Evolutionary conservation across 2,113 vertebrate genomes (phyloP).

Genomic region (Petrocephalus zakoni): DNA sequence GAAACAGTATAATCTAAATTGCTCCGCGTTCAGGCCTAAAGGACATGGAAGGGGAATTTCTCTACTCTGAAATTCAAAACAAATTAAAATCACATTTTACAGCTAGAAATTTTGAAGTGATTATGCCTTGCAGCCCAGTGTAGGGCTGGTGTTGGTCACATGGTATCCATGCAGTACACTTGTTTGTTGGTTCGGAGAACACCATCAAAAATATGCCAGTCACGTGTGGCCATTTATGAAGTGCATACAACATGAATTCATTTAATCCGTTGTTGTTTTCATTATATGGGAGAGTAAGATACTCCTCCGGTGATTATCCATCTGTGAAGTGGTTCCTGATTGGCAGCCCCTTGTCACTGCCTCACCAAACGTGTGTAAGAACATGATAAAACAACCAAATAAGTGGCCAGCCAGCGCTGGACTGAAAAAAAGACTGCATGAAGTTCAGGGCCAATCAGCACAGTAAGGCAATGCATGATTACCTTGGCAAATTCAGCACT

Average conservation of each 20-base stretch:
- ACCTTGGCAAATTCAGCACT: not conserved
- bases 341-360: not conserved
- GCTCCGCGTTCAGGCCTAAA: not conserved
- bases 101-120: too few relatives aligned
- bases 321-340: not conserved
- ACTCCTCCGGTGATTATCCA: not conserved
- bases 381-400: not conserved
- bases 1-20: not conserved
- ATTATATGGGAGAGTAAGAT: not conserved
- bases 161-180: not conserved
- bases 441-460: not conserved
- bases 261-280: not conserved
- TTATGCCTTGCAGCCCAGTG: too few relatives aligned
- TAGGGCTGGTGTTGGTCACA: not conserved
- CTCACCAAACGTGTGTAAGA: not conserved
- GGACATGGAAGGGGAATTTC: not conserved
- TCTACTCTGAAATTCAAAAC: not conserved
- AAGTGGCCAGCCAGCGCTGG: not conserved
- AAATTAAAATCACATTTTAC: not conserved
- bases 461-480: not conserved
- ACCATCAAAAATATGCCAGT: not conserved
- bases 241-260: not conserved
- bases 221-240: not conserved
- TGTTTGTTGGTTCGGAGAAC: not conserved
- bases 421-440: not conserved